Conservation (phyloP, 2,888 invertebrate genomes). For the Pristionchus arcanus region DNA sequence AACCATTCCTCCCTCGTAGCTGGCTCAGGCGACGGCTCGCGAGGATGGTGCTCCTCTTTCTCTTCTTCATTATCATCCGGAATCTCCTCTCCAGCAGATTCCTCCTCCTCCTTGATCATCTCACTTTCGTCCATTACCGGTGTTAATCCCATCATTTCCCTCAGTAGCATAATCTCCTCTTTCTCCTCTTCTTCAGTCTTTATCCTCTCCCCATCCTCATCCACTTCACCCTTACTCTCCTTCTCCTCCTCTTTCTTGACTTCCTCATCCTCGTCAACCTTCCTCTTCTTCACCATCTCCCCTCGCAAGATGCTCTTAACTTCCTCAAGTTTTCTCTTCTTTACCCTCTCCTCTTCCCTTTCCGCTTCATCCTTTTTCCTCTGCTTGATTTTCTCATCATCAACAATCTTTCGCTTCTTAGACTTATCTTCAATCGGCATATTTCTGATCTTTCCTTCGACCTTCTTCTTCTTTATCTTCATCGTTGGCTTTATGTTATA, state of each 20-base stretch:
- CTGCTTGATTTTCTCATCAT: neutral
- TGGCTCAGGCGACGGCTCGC: neutral
- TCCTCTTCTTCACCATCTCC: conserved; percentile 16
- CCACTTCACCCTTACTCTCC: neutral
- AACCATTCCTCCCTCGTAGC: neutral
- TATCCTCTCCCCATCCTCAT: neutral
- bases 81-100: neutral
- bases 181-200: neutral
- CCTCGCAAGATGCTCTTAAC: neutral
- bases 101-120: neutral
- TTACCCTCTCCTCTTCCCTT: neutral
- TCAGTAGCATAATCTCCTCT: neutral
- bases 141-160: neutral
- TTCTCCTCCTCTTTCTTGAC: neutral
- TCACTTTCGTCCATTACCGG: neutral
- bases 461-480: neutral
- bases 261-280: neutral
- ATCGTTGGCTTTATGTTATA: neutral
- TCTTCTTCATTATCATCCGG: neutral
- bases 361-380: neutral
- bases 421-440: neutral
- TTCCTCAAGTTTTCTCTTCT: neutral
- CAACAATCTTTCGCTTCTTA: neutral
- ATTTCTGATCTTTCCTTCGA: neutral
- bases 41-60: neutral